A percentile compares a stretch with the other conserved stretches of the same genome.
Conservation (phyloP, 2,113 vertebrate genomes). For the Neogobius melanostomus region DNA sequence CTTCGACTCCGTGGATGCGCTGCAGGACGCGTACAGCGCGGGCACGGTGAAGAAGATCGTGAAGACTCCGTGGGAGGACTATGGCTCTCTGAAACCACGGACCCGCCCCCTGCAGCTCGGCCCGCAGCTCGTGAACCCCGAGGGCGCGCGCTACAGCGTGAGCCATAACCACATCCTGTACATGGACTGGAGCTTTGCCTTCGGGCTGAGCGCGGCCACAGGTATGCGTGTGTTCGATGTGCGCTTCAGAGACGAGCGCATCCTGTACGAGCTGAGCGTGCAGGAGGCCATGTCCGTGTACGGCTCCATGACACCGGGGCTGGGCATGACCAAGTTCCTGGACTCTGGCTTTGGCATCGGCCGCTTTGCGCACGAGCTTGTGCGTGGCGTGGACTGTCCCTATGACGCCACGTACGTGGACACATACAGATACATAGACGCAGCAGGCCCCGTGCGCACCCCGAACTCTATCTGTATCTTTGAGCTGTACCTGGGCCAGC, state of each 20-base stretch:
- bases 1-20: slow-evolving; percentile 68
- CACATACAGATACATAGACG: slow-evolving; percentile 74
- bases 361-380: slow-evolving; percentile 78
- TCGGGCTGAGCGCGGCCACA: slow-evolving; percentile 80
- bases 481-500: slow-evolving; percentile 84
- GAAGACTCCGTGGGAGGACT: slow-evolving; percentile 60
- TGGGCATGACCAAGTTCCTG: slow-evolving; percentile 84
- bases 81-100: slow-evolving; percentile 77
- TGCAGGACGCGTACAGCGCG: slow-evolving; percentile 70
- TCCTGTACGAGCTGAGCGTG: slow-evolving; percentile 85
- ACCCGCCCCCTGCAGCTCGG: slow-evolving; percentile 52
- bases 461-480: slow-evolving; percentile 86
- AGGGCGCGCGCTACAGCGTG: slow-evolving; percentile 80
- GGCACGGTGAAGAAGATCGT: slow-evolving; percentile 63
- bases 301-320: slow-evolving; percentile 81
- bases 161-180: slow-evolving; percentile 78
- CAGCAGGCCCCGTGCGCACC: slow-evolving; percentile 40
- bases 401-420: slow-evolving; percentile 78
- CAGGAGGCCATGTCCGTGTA: slow-evolving; percentile 88
- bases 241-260: slow-evolving; percentile 78
- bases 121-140: slow-evolving; percentile 77
- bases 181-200: slow-evolving; percentile 85
- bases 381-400: slow-evolving; percentile 86
- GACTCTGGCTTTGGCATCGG: slow-evolving; percentile 87
- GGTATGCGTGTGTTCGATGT: slow-evolving; percentile 86